Base-by-base conservation (phyloP, 2,888 invertebrate species). In the Pheosia gnoma region DNA sequence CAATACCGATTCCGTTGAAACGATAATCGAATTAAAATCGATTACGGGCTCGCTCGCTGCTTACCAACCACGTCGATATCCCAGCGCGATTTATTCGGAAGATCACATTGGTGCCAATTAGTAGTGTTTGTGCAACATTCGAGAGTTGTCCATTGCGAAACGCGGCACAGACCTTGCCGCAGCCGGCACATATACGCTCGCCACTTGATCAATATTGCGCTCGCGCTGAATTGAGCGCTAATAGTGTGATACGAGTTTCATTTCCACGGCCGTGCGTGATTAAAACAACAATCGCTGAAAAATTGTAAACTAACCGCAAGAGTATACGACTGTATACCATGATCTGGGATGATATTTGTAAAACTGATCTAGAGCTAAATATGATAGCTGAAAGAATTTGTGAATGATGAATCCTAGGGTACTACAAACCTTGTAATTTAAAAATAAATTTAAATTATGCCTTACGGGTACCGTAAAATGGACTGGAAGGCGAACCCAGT, bases 111-210 rank as follows among this genome's bases (percentile, higher is more conserved):
- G 57, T 43, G 54, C 9, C 71, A 72, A 73, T 75, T 70, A 75
- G 62, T 70, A 63, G 61, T 61, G 69, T 77, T 76, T 82, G 71
- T 74, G 82, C 79, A 79, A 81, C 64, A 77, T 70, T 74, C 70
- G 78, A 73, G 78, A 79, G 77, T 73, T 62, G 75, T 70, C 54
- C 58, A 64, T 65, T 82, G 82, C 83, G 75, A 77, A 77, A 83
- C 67, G 61, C 79, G 84, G 64, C 79, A 83, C 66, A 82, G 83
- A 84, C 84, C 84, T 83, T 84, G 82, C 9, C 36, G 52, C 52
- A 52, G 68, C 60, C 60, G 55, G 60, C 71, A 70, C 75, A 64
- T 66, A 63, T 66, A 63, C 77, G 71, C 70, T 69, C 67, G 68
- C 65, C 67, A 59, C 60, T 59, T 63, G 61, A 59, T 61, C 60